phyloP scores from a whole-genome alignment of 2,888 invertebrate species.

The Chymomyza procnemis region DNA sequence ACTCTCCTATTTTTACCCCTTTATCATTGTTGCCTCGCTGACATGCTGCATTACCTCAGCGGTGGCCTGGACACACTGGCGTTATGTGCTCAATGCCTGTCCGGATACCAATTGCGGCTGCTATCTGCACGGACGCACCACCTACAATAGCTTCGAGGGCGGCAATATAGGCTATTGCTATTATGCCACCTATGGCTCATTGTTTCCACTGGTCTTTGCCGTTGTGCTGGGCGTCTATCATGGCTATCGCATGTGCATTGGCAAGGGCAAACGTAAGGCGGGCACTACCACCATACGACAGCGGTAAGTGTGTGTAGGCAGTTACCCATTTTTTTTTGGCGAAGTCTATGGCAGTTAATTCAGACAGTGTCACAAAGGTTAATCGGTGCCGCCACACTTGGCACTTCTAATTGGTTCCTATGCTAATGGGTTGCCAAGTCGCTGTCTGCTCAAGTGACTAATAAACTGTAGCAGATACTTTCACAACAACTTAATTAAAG shows the following conservation, averaged over 20 bases:
- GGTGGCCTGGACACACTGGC: conserved; percentile 85
- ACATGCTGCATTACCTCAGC: conserved; percentile 79
- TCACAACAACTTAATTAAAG: conserved; percentile 34
- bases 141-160: conserved; percentile 83
- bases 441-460: conserved; percentile 26
- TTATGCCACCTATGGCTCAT: conserved; percentile 84
- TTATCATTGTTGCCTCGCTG: conserved; percentile 71
- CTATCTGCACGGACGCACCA: conserved; percentile 83
- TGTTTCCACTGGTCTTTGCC: conserved; percentile 83
- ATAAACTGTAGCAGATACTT: conserved; percentile 27
- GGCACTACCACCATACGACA: conserved; percentile 77
- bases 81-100: conserved; percentile 83
- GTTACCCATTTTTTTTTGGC: neutral
- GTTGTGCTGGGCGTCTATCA: conserved; percentile 84
- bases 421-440: conserved; percentile 49
- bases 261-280: conserved; percentile 79
- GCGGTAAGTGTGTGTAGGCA: conserved; percentile 64
- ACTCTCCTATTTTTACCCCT: conserved; percentile 75
- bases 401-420: conserved; percentile 46
- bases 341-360: conserved; percentile 27
- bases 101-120: conserved; percentile 85
- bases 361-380: conserved; percentile 60
- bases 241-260: conserved; percentile 84
- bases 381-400: conserved; percentile 47
- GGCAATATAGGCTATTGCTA: conserved; percentile 84